A percentile compares a stretch with the other conserved stretches of the same genome.
Evolutionary conservation across 2,113 vertebrate species (phyloP).

Genomic region (Cairina moschata): DNA sequence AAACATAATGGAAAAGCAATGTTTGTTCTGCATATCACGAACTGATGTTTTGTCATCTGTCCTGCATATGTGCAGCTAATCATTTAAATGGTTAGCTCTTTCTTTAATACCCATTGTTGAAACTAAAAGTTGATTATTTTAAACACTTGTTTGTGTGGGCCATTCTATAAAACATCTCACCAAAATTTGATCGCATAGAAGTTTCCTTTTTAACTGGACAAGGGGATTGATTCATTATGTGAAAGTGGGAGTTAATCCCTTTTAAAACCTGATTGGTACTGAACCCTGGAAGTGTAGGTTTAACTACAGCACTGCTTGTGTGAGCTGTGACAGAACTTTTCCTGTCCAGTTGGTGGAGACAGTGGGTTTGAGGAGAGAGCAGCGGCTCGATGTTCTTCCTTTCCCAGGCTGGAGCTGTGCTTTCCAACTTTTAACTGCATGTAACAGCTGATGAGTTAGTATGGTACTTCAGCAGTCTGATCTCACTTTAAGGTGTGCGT

Average conservation of each 20-base stretch:
- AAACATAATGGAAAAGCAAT: constrained; percentile 85
- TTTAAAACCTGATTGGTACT: background rate
- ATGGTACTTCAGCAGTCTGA: background rate
- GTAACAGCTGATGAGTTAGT: background rate
- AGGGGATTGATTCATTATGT: background rate
- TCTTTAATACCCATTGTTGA: constrained; percentile 74
- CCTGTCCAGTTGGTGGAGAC: constrained; percentile 31
- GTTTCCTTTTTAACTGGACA: background rate
- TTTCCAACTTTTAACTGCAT: constrained; percentile 45
- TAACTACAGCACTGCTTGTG: background rate
- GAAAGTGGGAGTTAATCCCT: background rate
- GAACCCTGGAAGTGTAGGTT: background rate
- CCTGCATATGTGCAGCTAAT: background rate
- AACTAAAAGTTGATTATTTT: background rate
- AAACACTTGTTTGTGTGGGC: background rate
- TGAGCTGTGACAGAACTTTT: constrained; percentile 4
- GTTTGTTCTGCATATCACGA: constrained; percentile 66
- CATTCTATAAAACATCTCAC: background rate
- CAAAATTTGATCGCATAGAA: background rate
- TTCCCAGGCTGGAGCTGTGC: constrained; percentile 3
- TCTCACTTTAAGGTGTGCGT: background rate
- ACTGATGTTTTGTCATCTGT: background rate
- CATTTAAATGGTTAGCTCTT: constrained; percentile 48
- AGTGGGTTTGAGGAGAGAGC: constrained; percentile 73
- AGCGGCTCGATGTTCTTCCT: constrained; percentile 3